Evolutionary conservation across 2,797 vertebrate species (phyloP).

Genomic region (Amazona ochrocephala): DNA sequence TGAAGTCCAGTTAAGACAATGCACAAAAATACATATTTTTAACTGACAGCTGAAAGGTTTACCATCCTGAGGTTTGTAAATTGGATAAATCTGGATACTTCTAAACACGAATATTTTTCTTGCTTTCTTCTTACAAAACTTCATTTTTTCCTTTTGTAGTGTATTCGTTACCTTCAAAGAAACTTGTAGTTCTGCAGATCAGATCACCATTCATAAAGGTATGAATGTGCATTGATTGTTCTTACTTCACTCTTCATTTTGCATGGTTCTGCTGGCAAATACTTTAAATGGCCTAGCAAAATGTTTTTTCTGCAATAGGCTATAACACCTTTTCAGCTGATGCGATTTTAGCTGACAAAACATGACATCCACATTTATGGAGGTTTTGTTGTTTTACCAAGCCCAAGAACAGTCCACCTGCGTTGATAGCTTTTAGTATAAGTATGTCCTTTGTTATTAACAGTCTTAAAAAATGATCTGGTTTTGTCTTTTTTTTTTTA

Average conservation of each 20-base stretch:
- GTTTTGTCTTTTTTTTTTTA: background rate
- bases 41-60: background rate
- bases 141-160: constrained; percentile 77
- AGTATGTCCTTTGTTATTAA: background rate
- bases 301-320: background rate
- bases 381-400: background rate
- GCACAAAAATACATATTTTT: background rate
- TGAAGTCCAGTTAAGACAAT: background rate
- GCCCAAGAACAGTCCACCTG: background rate
- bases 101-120: background rate
- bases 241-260: background rate
- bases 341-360: background rate
- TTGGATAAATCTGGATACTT: background rate
- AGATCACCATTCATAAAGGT: constrained; percentile 93
- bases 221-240: constrained; percentile 3
- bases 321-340: background rate
- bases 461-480: background rate
- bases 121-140: background rate
- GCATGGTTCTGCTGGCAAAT: background rate
- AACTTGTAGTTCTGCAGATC: constrained; percentile 91
- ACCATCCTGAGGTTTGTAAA: background rate
- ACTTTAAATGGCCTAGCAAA: background rate
- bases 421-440: background rate
- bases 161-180: constrained; percentile 83
- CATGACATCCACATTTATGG: background rate